phyloP scores from a whole-genome alignment of 2,113 vertebrate species.

The Centropristis striata region DNA sequence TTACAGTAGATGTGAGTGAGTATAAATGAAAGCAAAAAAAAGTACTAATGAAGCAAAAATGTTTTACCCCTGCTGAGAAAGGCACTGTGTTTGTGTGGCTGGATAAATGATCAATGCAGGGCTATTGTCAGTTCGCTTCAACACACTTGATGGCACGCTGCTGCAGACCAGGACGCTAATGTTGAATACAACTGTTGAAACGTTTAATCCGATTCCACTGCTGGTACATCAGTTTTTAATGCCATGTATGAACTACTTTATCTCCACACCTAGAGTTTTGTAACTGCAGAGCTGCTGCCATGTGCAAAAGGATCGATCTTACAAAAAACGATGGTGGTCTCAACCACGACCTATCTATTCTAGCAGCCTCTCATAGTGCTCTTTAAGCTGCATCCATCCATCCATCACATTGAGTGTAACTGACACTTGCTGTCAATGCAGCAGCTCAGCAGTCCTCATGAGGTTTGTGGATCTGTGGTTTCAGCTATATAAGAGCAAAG shows the following conservation, averaged over 20 bases:
- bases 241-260: not conserved
- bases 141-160: constrained; percentile 24
- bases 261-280: not conserved
- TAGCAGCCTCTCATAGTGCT: constrained; percentile 9
- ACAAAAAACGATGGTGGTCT: not conserved
- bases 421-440: constrained; percentile 61
- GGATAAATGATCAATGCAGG: constrained; percentile 60
- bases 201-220: constrained; percentile 17
- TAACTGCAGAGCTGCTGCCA: not conserved
- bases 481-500: constrained; percentile 15
- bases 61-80: constrained; percentile 52
- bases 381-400: constrained; percentile 25
- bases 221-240: constrained; percentile 14
- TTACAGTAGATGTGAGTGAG: constrained; percentile 41
- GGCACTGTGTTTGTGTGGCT: constrained; percentile 26
- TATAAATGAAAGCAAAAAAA: constrained; percentile 58
- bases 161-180: constrained; percentile 32
- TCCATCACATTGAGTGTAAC: constrained; percentile 64
- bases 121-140: constrained; percentile 47
- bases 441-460: constrained; percentile 36
- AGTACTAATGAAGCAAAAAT: constrained; percentile 60
- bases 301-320: not conserved
- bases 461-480: constrained; percentile 44
- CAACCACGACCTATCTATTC: not conserved
- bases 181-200: constrained; percentile 17